phyloP scores from a whole-genome alignment of 2,888 invertebrate species.

The Hirtodrosophila confusa region DNA sequence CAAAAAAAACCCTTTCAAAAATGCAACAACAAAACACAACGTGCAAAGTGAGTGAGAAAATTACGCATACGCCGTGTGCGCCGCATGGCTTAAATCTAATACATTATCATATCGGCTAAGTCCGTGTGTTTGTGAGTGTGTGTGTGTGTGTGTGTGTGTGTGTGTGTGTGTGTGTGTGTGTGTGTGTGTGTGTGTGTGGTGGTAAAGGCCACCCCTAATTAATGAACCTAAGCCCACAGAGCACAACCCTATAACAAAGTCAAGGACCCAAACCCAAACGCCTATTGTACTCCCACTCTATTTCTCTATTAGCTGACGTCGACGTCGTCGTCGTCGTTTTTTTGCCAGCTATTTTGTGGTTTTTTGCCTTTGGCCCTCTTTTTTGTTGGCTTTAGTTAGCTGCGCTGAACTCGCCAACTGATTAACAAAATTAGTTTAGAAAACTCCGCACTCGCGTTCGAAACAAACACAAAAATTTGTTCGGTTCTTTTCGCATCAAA shows the following conservation, averaged over 20 bases:
- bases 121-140: slow-evolving; percentile 6
- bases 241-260: slow-evolving; percentile 1
- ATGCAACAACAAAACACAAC: slow-evolving; percentile 1
- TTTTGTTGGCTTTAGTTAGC: slow-evolving; percentile 69
- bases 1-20: neutral
- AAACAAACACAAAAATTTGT: slow-evolving; percentile 74
- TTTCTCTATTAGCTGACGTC: slow-evolving; percentile 75
- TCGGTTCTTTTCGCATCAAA: slow-evolving; percentile 70
- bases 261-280: slow-evolving; percentile 11
- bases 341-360: slow-evolving; percentile 51
- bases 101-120: slow-evolving; percentile 21
- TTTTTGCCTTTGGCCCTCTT: slow-evolving; percentile 22
- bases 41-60: slow-evolving; percentile 46
- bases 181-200: slow-evolving; percentile 11
- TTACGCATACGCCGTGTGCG: slow-evolving; percentile 42
- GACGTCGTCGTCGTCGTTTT: slow-evolving; percentile 44
- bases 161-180: slow-evolving; percentile 11
- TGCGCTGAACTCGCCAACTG: slow-evolving; percentile 65
- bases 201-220: slow-evolving; percentile 65
- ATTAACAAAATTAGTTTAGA: slow-evolving; percentile 83
- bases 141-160: slow-evolving; percentile 5
- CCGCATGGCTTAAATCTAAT: slow-evolving; percentile 26
- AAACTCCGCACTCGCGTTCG: slow-evolving; percentile 82
- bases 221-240: slow-evolving; percentile 34
- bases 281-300: slow-evolving; percentile 53